A percentile compares a stretch with the other conserved stretches of the same genome.
phyloP scores from a whole-genome alignment of 2,797 vertebrate genomes.

The Ibycter americanus region DNA sequence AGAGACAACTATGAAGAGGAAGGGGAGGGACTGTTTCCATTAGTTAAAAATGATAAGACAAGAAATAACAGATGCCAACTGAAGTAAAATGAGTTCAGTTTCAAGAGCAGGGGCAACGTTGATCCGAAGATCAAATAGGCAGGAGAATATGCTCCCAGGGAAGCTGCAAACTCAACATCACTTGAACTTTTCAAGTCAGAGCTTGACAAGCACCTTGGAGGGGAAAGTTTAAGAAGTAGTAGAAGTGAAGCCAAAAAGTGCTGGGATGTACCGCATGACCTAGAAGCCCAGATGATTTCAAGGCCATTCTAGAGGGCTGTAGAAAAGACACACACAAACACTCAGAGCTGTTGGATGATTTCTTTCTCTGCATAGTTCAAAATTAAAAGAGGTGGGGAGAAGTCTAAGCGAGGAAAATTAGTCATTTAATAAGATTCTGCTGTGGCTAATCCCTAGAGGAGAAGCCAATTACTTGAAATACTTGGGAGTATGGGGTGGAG shows the following conservation, averaged over 20 bases:
- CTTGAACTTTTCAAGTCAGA: neutral
- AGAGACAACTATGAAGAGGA: conserved; percentile 34
- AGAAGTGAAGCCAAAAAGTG: neutral
- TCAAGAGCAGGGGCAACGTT: neutral
- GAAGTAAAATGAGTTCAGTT: neutral
- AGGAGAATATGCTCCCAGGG: neutral
- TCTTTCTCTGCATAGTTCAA: neutral
- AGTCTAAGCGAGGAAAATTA: neutral
- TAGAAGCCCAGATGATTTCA: neutral
- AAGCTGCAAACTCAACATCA: neutral
- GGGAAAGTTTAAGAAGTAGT: conserved; percentile 1
- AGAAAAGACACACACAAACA: neutral
- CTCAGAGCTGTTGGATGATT: neutral
- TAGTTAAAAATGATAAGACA: conserved; percentile 36
- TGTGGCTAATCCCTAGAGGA: conserved; percentile 1
- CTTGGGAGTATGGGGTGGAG: conserved; percentile 10
- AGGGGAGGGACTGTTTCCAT: conserved; percentile 28
- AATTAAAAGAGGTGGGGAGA: neutral
- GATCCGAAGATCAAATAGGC: neutral
- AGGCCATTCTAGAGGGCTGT: neutral
- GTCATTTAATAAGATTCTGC: neutral
- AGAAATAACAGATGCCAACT: conserved; percentile 32
- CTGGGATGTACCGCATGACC: neutral
- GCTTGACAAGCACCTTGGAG: neutral
- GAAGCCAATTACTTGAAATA: conserved; percentile 6